phyloP scores from a whole-genome alignment of 2,113 vertebrate species.

The Proteles cristata region DNA sequence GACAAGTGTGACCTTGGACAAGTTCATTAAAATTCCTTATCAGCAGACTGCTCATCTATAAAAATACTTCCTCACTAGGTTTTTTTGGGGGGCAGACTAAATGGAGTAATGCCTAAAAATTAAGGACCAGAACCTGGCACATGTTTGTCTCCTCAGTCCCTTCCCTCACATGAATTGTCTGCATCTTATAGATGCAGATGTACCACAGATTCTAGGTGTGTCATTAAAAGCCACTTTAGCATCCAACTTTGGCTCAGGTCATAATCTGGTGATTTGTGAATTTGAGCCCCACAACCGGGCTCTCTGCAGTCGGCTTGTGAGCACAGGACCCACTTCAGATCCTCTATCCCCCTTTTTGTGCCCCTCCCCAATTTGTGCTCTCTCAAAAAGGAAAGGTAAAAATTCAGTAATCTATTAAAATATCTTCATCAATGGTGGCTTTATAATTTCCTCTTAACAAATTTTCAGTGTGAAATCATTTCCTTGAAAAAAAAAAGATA shows the following conservation, averaged over 20 bases:
- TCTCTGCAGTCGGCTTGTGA: too few species aligned
- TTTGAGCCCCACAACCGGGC: too few species aligned
- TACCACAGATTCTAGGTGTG: neutral
- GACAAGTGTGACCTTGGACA: neutral
- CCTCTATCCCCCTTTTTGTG: too few species aligned
- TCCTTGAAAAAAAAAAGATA: neutral
- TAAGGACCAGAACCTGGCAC: neutral
- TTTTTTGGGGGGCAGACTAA: neutral
- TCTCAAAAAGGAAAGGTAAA: neutral
- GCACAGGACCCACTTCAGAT: too few species aligned
- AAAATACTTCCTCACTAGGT: neutral
- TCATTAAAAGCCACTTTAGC: neutral
- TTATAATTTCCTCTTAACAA: conserved; percentile 41
- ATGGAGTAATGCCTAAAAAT: neutral
- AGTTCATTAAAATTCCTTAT: neutral
- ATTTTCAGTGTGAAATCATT: conserved; percentile 43
- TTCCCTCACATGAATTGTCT: neutral
- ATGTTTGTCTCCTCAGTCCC: neutral
- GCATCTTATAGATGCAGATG: neutral
- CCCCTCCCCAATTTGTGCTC: too few species aligned
- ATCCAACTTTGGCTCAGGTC: too few species aligned
- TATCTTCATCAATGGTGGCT: neutral
- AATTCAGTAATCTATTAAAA: neutral
- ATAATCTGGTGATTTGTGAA: too few species aligned
- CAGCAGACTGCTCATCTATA: neutral